A percentile compares a stretch with the other conserved stretches of the same genome.
phyloP scores from a whole-genome alignment of 2,113 vertebrate genomes.

The Corapipo altera region DNA sequence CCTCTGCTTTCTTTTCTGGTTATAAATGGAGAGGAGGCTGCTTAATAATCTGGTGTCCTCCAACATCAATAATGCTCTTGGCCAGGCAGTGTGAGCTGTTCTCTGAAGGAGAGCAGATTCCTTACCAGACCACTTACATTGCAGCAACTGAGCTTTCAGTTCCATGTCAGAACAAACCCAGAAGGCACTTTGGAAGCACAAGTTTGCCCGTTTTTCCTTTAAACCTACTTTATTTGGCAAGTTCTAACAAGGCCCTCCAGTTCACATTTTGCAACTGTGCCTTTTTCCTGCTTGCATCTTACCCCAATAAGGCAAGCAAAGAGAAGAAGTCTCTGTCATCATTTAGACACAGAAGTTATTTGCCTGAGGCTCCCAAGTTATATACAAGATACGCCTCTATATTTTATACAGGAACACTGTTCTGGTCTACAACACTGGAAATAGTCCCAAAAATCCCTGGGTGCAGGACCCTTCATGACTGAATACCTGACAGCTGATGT shows the following conservation, averaged over 20 bases:
- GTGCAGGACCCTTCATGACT: background rate
- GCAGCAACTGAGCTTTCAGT: background rate
- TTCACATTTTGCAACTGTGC: background rate
- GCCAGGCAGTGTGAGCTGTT: background rate
- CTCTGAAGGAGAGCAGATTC: background rate
- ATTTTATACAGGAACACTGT: background rate
- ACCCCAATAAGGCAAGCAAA: background rate
- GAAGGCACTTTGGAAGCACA: background rate
- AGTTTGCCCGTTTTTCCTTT: background rate
- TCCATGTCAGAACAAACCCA: fast-evolving
- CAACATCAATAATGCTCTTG: background rate
- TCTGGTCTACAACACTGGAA: background rate
- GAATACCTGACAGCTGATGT: background rate
- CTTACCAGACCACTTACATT: background rate
- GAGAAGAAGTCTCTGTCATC: background rate
- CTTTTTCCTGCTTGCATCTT: background rate
- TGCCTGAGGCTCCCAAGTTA: background rate
- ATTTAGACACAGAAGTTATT: background rate
- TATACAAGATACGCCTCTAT: background rate
- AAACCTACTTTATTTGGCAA: background rate
- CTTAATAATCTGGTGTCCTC: background rate
- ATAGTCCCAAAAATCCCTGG: background rate
- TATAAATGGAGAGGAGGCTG: background rate
- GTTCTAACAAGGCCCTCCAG: background rate
- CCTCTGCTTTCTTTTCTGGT: background rate